Conservation (phyloP, 2,888 invertebrate species). For the Cerceris ruficornis region DNA sequence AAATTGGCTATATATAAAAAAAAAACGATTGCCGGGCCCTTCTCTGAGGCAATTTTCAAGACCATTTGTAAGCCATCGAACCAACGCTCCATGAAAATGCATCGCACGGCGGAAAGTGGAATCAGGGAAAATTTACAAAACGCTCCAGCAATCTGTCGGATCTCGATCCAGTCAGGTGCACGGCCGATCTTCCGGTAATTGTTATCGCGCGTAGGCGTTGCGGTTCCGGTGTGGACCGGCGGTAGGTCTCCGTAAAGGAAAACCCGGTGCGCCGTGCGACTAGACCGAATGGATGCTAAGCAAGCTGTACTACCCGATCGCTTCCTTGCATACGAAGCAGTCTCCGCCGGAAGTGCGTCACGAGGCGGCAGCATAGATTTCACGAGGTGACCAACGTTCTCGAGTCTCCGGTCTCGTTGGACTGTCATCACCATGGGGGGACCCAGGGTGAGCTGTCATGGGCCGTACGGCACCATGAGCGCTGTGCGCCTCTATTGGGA, state of each 20-base stretch:
- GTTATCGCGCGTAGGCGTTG: slow-evolving; percentile 40
- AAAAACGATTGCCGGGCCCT: too few relatives aligned
- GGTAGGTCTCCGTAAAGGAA: slow-evolving; percentile 66
- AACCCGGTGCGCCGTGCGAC: slow-evolving; percentile 63
- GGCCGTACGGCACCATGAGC: too few relatives aligned
- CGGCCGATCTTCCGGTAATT: slow-evolving; percentile 53
- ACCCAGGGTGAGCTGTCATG: too few relatives aligned
- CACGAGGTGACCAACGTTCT: slow-evolving; percentile 59
- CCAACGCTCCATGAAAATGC: too few relatives aligned
- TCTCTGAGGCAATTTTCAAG: too few relatives aligned
- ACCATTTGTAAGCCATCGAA: too few relatives aligned
- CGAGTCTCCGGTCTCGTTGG: not conserved
- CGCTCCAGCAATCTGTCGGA: not conserved
- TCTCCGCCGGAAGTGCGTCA: slow-evolving; percentile 80
- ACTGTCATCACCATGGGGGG: slow-evolving; percentile 24
- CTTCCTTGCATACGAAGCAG: slow-evolving; percentile 80
- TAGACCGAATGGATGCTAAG: slow-evolving; percentile 79
- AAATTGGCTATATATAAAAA: too few relatives aligned
- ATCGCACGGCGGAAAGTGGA: too few relatives aligned
- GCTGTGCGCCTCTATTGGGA: too few relatives aligned
- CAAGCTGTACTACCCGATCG: slow-evolving; percentile 80
- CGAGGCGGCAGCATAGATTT: slow-evolving; percentile 62
- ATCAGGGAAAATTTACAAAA: not conserved
- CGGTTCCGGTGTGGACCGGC: slow-evolving; percentile 64
- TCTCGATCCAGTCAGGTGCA: slow-evolving; percentile 49